Conservation (phyloP, 2,888 invertebrate species). For the Noctua comes region DNA sequence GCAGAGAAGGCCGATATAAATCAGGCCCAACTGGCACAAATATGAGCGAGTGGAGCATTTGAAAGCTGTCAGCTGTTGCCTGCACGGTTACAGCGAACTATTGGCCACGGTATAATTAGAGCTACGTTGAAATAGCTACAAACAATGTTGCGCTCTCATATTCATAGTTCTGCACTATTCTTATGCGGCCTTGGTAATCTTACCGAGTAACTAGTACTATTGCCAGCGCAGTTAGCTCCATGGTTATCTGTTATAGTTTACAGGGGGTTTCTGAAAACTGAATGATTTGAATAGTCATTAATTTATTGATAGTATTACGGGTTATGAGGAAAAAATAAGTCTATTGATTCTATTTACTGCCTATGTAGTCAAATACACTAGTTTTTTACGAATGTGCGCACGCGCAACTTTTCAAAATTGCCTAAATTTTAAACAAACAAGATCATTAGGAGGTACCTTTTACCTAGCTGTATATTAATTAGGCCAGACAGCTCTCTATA, state of each 20-base stretch:
- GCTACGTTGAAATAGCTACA: conserved; percentile 76
- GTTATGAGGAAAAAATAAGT: not conserved
- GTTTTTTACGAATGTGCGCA: not conserved
- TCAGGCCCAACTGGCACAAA: conserved; percentile 64
- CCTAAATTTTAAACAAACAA: not conserved
- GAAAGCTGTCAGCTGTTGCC: conserved; percentile 76
- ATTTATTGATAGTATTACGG: not conserved
- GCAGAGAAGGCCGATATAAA: conserved; percentile 61
- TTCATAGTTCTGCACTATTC: conserved; percentile 82
- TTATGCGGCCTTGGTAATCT: conserved; percentile 81
- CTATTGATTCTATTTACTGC: not conserved
- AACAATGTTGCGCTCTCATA: conserved; percentile 79
- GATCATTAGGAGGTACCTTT: not conserved
- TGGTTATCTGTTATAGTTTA: conserved; percentile 53
- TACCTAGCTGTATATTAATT: not conserved
- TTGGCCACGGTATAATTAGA: conserved; percentile 79
- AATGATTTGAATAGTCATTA: not conserved
- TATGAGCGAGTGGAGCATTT: conserved; percentile 68
- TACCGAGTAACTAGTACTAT: conserved; percentile 75
- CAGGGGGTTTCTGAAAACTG: conserved; percentile 35
- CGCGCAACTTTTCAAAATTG: not conserved
- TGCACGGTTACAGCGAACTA: conserved; percentile 72
- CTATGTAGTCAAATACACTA: not conserved
- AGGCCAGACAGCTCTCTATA: not conserved
- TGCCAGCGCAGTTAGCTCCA: conserved; percentile 60